phyloP scores from a whole-genome alignment of 2,888 invertebrate genomes.

The Eumacrocentrus americanus region DNA sequence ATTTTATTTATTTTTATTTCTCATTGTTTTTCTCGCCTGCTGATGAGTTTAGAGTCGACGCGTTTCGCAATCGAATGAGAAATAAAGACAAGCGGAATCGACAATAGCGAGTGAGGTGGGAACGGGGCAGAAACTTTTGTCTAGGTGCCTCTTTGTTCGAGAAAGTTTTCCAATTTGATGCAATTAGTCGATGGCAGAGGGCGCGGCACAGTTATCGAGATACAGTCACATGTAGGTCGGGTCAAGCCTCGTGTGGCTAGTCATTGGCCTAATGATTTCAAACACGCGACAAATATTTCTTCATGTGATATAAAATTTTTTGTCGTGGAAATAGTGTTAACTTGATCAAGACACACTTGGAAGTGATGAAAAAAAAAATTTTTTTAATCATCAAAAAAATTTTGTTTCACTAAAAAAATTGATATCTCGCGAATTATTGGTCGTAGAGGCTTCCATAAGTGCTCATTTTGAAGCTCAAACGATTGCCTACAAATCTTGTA shows the following conservation, averaged over 20 bases:
- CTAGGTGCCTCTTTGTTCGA: background rate
- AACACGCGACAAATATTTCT: slow-evolving; percentile 16
- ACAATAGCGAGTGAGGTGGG: background rate
- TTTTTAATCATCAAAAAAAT: background rate
- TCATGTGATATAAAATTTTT: no score
- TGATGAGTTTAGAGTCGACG: background rate
- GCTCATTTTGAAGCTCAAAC: background rate
- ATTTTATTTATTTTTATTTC: no score
- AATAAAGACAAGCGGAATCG: background rate
- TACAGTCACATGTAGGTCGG: slow-evolving; percentile 24
- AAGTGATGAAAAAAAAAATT: background rate
- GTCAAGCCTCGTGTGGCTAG: slow-evolving; percentile 16
- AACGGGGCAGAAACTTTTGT: background rate
- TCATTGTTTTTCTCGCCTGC: no score
- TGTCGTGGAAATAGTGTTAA: no score
- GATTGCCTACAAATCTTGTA: background rate
- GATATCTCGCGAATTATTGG: background rate
- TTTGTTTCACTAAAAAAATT: background rate
- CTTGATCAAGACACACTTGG: no score
- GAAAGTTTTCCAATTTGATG: slow-evolving; percentile 53
- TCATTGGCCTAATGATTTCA: slow-evolving; percentile 9
- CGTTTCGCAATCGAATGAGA: background rate
- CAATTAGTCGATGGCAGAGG: slow-evolving; percentile 48
- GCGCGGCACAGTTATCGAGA: slow-evolving; percentile 34
- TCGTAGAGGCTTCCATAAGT: background rate